phyloP scores from a whole-genome alignment of 2,797 vertebrate genomes.

The Molossus molossus region DNA sequence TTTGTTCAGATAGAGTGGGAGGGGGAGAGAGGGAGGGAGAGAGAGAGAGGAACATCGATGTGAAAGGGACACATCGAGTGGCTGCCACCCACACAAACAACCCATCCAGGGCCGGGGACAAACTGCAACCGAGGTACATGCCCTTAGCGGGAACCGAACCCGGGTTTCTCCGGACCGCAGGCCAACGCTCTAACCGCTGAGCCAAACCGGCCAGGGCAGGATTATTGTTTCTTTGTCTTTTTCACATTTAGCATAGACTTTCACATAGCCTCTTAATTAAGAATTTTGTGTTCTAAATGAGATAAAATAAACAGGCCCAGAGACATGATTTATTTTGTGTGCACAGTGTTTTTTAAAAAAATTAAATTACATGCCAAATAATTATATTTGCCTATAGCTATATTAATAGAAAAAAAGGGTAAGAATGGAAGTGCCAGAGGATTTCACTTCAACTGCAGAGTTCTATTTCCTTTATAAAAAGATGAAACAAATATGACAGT shows the following conservation, averaged over 20 bases:
- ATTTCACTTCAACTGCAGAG: background rate
- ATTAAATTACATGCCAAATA: background rate
- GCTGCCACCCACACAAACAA: too few relatives aligned
- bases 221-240: background rate
- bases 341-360: background rate
- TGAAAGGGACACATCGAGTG: too few relatives aligned
- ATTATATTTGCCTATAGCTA: background rate
- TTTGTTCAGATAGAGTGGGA: too few relatives aligned
- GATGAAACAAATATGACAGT: background rate
- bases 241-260: slow-evolving; percentile 11
- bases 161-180: too few relatives aligned
- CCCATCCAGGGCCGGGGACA: too few relatives aligned
- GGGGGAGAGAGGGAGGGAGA: too few relatives aligned
- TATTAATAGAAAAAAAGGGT: slow-evolving; percentile 14
- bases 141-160: too few relatives aligned
- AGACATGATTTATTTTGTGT: slow-evolving; percentile 8
- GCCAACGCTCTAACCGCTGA: too few relatives aligned
- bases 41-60: too few relatives aligned
- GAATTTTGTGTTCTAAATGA: slow-evolving; percentile 44
- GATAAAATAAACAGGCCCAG: background rate
- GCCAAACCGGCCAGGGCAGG: background rate
- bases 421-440: background rate
- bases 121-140: too few relatives aligned
- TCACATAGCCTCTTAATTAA: background rate
- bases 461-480: slow-evolving; percentile 32